phyloP scores from a whole-genome alignment of 2,797 vertebrate genomes.

The Epinephelus malabaricus region DNA sequence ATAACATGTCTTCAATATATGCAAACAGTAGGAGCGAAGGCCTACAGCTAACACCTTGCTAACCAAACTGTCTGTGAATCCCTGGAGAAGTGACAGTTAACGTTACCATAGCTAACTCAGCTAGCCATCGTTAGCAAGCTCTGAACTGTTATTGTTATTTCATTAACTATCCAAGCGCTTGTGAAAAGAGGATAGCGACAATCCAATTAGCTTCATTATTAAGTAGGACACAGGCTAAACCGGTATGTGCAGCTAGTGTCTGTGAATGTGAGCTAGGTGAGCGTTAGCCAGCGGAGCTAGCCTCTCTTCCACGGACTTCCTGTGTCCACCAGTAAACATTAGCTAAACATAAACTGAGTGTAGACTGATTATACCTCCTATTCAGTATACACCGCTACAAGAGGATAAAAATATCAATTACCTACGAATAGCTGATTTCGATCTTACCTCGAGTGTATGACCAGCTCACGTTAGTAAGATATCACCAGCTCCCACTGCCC shows the following conservation, averaged over 20 bases:
- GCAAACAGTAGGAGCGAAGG: not conserved
- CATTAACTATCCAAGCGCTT: not conserved
- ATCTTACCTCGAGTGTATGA: conserved; percentile 51
- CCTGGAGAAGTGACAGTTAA: not conserved
- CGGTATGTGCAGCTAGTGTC: not conserved
- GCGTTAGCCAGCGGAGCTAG: conserved; percentile 48
- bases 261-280: conserved; percentile 23
- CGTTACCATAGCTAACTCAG: not conserved
- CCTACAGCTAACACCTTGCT: not conserved
- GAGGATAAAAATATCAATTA: rapidly evolving
- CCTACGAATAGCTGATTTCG: rapidly evolving
- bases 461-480: not conserved
- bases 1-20: not conserved
- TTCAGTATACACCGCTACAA: not conserved
- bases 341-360: not conserved
- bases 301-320: not conserved
- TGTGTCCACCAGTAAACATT: conserved; percentile 1
- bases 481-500: not conserved
- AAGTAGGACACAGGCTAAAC: conserved; percentile 1
- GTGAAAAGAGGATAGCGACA: not conserved
- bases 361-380: rapidly evolving
- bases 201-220: conserved; percentile 34
- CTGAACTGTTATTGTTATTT: not conserved
- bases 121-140: not conserved
- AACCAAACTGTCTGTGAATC: no score